Base-by-base conservation (phyloP, 2,113 vertebrate species). In the Callipepla californica region DNA sequence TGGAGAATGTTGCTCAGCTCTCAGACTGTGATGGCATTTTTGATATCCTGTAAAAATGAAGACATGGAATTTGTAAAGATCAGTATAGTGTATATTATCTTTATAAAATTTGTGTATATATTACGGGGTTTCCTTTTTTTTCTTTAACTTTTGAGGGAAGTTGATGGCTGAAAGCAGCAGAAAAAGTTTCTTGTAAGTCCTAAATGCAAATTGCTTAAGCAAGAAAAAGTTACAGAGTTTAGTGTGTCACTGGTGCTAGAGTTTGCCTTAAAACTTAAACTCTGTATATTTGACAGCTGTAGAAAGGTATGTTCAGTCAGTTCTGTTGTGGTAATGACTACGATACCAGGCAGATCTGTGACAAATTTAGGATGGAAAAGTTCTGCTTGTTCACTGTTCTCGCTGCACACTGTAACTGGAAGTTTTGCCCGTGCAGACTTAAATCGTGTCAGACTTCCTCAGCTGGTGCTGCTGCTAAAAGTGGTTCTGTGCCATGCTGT, bases 401-500 rank as follows among this genome's bases (percentile, higher is more conserved):
- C 1, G 0, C 55, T 2, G 0, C 36, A 17, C 75, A 30, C 66
- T 86, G 19, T 9, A 83, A 28, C n/a, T 77, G 73, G 66, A 79
- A 69, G 62, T 30, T 75, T 78, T 89, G 7, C 34, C 34, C 1
- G 0, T 65, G 12, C 17, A 36, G 51, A 30, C 19, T 72, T 63
- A 48, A 48, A 32, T 67, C 50, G 42, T 58, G 61, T 87, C 22
- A 65, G 69, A 86, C 51, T 68, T 70, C n/a, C n/a, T 90, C 65
- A 86, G 84, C 73, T 83, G 63, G 17, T 77, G 2, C 21, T 23
- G 65, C 47, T 61, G 70, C 40, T 85, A 63, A 44, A 75, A 72
- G 70, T 1, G 3, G 53, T 7, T 1, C 1, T 80, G 40, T 82
- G 16, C 78, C 20, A 3, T 34, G n/a, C 57, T 85, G 55, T 62